Evolutionary conservation across 2,888 invertebrate species (phyloP), one percentile per base, ranked within the genome.

Genomic region (Drosophila paracracens): DNA sequence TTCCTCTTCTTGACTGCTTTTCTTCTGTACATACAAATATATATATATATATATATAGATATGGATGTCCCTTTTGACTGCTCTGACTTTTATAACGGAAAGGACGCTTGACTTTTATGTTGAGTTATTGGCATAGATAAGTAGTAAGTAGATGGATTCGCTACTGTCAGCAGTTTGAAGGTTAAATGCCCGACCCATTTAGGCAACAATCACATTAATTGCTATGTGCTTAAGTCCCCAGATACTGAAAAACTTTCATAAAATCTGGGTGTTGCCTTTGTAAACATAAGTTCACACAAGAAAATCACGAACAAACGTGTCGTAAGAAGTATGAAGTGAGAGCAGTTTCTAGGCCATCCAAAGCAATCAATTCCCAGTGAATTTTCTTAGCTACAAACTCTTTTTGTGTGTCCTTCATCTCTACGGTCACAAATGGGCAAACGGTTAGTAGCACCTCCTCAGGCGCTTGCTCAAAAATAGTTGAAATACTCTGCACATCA

Each of bases 61-160:
- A 52, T 35, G 16, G 4, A 10, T 31, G 40, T 31, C n/a, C 43
- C 52, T 36, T 29, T 70, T 35, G 60, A 29, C 54, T 54, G 60
- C 21, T 29, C 36, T 11, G 72, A 73, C 62, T 79, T 82, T 80
- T 80, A 82, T 74, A 61, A 70, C 61, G 64, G 31, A 25, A n/a
- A 43, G 50, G 62, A 59, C 52, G 70, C 69, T 82, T 70, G 82
- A 82, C 79, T 79, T 79, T 74, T 82, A 82, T 80, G 75, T 69
- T 74, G 75, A 80, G 57, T 70, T 79, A 82, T 82, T 73, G 79
- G 69, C 66, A 78, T 64, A 78, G 69, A 79, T 67, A 78, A 74
- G 74, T 64, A 65, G 53, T 52, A 36, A 64, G 66, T 67, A 66
- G 72, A 68, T 65, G 72, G 54, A 68, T 81, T 65, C 48, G 54